These are phyloP conservation scores for Hemiprocne comata DNA, from an alignment of 2,113 vertebrate genomes.

Conservation along the genomic window DNA sequence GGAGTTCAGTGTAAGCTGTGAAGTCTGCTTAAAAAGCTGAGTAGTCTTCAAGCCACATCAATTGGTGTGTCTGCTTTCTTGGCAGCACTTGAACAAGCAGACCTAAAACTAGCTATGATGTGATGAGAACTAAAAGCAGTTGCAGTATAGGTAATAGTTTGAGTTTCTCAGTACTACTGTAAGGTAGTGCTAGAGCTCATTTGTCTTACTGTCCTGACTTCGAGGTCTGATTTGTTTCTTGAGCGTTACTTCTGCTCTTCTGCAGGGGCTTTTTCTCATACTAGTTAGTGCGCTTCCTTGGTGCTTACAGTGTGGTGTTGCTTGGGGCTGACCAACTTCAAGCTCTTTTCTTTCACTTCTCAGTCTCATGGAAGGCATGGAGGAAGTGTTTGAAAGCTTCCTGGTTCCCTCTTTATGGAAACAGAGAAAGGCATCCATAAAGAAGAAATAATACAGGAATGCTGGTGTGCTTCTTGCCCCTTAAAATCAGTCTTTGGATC, in stretches of 20 bases:
- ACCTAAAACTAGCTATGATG: not conserved
- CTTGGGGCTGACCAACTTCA: not conserved
- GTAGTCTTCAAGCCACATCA: not conserved
- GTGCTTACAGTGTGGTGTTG: not conserved
- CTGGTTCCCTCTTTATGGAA: not conserved
- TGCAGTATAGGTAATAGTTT: not conserved
- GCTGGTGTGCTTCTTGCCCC: not conserved
- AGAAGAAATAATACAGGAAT: not conserved
- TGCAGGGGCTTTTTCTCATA: not conserved
- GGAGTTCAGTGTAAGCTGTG: not conserved
- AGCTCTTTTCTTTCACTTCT: not conserved
- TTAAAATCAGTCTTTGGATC: not conserved
- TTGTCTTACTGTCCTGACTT: not conserved
- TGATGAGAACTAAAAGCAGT: not conserved
- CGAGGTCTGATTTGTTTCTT: not conserved
- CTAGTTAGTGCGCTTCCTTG: not conserved
- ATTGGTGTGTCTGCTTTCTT: not conserved
- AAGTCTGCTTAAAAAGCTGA: not conserved
- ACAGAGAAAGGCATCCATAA: not conserved
- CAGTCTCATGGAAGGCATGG: not conserved
- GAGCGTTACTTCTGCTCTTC: not conserved
- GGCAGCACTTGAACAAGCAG: not conserved
- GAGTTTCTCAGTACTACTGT: not conserved
- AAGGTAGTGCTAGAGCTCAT: not conserved
- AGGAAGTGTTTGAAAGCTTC: not conserved